Evolutionary conservation across 2,797 vertebrate genomes (phyloP), one percentile per base, ranked within the genome.

Genomic region (Myripristis murdjan): DNA sequence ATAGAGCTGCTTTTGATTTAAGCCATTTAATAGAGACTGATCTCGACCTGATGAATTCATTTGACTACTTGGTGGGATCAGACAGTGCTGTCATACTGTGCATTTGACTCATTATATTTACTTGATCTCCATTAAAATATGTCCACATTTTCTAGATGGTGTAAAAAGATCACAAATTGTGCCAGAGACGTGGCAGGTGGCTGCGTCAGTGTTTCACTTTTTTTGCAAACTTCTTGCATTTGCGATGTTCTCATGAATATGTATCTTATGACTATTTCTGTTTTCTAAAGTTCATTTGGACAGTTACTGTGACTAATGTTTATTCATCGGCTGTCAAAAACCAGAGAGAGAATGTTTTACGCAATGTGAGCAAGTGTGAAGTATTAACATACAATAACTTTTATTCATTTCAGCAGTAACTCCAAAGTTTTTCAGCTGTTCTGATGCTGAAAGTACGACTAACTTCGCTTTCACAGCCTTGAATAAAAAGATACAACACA

Each of bases 231-330:
- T 74, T 75, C 22, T 51, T 52, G 47, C 64, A 85, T 84, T 89
- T 71, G 37, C 56, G 39, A 62, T 81, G 77, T 49, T 85, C 80
- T 87, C 79, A 91, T 91, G 10, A 87, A 90, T 90, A 92, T 89
- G 73, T 15, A 90, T 82, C 58, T 16, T 33, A 35, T 80, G 70
- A 88, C 57, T 67, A 67, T 84, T 78, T 53, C 71, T 81, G 64
- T 76, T 71, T 85, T 64, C 61, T 58, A 69, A 52, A 77, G 77
- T 77, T 80, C 43, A 63, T 68, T 58, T 22, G 43, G 31, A 54
- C 58, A 63, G 35, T 78, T 63, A 33, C 58, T 64, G 60, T 89
- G 82, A 90, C 62, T 82, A 73, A 88, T 82, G 72, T 37, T 67
- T 62, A 72, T 69, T 79, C 57, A 67, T 74, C 4, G 65, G 57